A percentile compares a stretch with the other conserved stretches of the same genome.
phyloP scores from a whole-genome alignment of 2,113 vertebrate genomes.

The Orthonyx spaldingii region DNA sequence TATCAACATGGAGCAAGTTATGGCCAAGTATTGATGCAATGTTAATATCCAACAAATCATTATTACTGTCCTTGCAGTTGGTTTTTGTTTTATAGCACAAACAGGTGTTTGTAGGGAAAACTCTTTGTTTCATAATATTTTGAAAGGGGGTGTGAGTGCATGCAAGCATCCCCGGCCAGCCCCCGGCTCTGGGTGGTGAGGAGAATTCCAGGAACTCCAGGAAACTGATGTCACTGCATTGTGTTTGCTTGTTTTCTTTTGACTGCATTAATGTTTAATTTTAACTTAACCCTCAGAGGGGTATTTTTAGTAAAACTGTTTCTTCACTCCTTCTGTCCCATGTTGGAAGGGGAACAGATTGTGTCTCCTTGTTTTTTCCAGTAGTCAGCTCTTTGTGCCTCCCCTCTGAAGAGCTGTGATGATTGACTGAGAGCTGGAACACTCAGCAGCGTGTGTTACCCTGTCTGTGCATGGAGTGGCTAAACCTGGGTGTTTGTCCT shows the following conservation, averaged over 20 bases:
- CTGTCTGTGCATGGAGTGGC: not conserved
- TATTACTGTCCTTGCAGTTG: not conserved
- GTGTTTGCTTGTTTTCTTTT: slow-evolving; percentile 29
- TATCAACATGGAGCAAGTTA: not conserved
- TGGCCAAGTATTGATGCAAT: not conserved
- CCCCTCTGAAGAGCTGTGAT: not conserved
- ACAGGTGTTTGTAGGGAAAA: not conserved
- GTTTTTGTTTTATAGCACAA: not conserved
- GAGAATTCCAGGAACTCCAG: slow-evolving; percentile 32
- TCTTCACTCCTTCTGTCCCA: not conserved
- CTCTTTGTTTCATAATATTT: not conserved
- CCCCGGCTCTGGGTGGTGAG: not conserved
- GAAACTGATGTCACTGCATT: slow-evolving; percentile 29
- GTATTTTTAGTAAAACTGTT: slow-evolving; percentile 49
- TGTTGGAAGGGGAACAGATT: not conserved
- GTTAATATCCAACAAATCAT: not conserved
- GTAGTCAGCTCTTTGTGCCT: not conserved
- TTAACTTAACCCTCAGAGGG: slow-evolving; percentile 53
- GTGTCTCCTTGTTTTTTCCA: not conserved
- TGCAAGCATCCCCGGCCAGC: not conserved
- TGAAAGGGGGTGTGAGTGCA: not conserved
- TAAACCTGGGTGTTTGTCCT: not conserved
- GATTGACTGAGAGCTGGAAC: not conserved
- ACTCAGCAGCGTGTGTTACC: not conserved
- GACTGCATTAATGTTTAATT: slow-evolving; percentile 39